Conservation (phyloP, 2,113 vertebrate species). For the Oreochromis aureus region DNA sequence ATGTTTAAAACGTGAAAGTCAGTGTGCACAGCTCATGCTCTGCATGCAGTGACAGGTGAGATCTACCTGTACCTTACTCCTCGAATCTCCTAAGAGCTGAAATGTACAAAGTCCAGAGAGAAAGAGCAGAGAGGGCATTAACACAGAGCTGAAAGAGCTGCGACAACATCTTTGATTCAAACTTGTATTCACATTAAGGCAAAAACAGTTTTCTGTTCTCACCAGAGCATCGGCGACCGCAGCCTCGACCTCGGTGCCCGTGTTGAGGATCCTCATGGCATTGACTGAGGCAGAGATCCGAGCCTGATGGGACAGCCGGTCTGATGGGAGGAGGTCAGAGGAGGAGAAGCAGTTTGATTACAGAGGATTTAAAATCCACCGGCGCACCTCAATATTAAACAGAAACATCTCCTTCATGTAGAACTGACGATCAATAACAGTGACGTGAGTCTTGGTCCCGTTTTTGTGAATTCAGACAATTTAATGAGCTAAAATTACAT, state of each 20-base stretch:
- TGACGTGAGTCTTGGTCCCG: neutral
- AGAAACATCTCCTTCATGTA: neutral
- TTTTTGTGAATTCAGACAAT: neutral
- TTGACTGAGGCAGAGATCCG: constrained; percentile 90
- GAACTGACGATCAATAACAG: neutral
- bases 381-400: neutral
- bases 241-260: constrained; percentile 94
- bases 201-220: constrained; percentile 46
- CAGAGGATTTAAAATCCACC: neutral
- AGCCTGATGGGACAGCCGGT: constrained; percentile 75
- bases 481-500: neutral
- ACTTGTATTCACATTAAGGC: neutral
- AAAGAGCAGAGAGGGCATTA: constrained; percentile 80
- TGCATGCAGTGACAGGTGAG: constrained; percentile 19
- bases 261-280: constrained; percentile 93
- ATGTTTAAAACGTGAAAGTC: neutral
- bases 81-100: constrained; percentile 99
- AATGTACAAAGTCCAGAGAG: constrained; percentile 80
- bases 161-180: neutral
- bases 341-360: neutral
- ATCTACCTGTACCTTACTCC: constrained; percentile 88
- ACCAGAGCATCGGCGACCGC: constrained; percentile 97
- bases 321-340: neutral
- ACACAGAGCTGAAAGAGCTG: neutral
- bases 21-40: neutral